Base-by-base conservation (phyloP, 2,113 vertebrate species). In the Nesogale talazaci region DNA sequence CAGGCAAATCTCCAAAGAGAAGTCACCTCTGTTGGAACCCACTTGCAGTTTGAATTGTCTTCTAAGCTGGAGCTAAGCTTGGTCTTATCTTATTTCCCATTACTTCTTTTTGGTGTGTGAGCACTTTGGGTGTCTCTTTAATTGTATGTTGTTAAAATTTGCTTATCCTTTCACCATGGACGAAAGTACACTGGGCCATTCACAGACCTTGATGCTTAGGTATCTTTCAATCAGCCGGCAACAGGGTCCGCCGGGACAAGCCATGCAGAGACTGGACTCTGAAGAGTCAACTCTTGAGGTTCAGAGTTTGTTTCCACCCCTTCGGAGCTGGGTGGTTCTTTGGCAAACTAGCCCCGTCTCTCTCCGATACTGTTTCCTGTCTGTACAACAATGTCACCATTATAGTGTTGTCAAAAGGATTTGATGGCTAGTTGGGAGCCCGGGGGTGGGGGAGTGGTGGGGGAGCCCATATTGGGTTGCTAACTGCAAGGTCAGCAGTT, bases 41-140 rank as follows among this genome's bases (percentile, higher is more conserved):
- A 65, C 89, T 95, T 95, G 88, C 84, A 65, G 38, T 92, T 95
- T 85, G 91, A 94, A 96, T 94, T 94, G 75, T 57, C 29, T 83
- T 79, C 78, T 3, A 80, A 88, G 52, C 78, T 87, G 56, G 94
- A 89, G 65, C 74, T 29, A 84, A 88, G 63, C 69, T 77, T 12
- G 5, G 46, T 52, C 46, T 52, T 52, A 52, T 52, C 46, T 52
- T 52, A 52, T 52, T 52, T 52, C 14, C 5, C 10, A 52, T 52
- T 52, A 52, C 31, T 23, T n/a, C 38, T 84, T 17, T 52, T 79
- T 69, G 67, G 72, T 69, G 93, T 94, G 69, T 34, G 29, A 82
- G 61, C 23, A 63, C 11, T 89, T 91, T 94, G 82, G 63, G 67
- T 81, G 67, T 91, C 88, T 80, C 52, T 83, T 88, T 86, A 84